Percentiles rank a stretch among this genome's conserved stretches.
phyloP scores from a whole-genome alignment of 1,140 invertebrate genomes.

The Heliothis subflexa region DNA sequence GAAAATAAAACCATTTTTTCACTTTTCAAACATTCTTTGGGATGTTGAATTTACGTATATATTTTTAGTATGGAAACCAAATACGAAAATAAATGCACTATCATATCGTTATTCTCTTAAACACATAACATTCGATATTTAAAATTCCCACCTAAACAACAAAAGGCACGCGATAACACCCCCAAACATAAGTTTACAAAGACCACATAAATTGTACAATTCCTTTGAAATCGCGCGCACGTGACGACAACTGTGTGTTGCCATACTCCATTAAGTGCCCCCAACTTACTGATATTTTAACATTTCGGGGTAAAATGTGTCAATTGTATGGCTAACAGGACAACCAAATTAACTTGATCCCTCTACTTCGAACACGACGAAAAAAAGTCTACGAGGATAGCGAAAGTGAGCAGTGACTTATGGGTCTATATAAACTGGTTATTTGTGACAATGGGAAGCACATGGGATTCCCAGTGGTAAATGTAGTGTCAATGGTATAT shows the following conservation, averaged over 20 bases:
- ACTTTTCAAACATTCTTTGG: too few species aligned
- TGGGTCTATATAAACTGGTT: slow-evolving; percentile 52
- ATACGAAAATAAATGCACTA: too few species aligned
- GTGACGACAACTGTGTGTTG: slow-evolving; percentile 61
- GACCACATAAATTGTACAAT: slow-evolving; percentile 50
- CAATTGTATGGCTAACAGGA: slow-evolving; percentile 56
- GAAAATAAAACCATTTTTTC: too few species aligned
- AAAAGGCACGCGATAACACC: neutral
- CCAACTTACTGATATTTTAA: slow-evolving; percentile 53
- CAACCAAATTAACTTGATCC: slow-evolving; percentile 49
- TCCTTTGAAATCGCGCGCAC: slow-evolving; percentile 62
- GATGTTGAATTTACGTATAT: too few species aligned
- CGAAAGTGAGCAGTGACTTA: neutral
- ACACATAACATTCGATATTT: neutral
- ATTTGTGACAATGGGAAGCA: slow-evolving; percentile 53
- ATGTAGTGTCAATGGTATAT: slow-evolving; percentile 48
- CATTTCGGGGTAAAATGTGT: slow-evolving; percentile 66
- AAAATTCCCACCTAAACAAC: slow-evolving; percentile 8
- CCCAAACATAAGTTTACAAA: neutral
- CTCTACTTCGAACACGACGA: neutral
- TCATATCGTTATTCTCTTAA: too few species aligned
- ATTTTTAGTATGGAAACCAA: too few species aligned
- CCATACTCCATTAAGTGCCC: slow-evolving; percentile 64
- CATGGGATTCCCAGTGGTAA: slow-evolving; percentile 56
- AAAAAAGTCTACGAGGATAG: neutral